Percentiles rank a stretch among this genome's conserved stretches.
phyloP scores from a whole-genome alignment of 2,888 invertebrate genomes.

The Xestia xanthographa region DNA sequence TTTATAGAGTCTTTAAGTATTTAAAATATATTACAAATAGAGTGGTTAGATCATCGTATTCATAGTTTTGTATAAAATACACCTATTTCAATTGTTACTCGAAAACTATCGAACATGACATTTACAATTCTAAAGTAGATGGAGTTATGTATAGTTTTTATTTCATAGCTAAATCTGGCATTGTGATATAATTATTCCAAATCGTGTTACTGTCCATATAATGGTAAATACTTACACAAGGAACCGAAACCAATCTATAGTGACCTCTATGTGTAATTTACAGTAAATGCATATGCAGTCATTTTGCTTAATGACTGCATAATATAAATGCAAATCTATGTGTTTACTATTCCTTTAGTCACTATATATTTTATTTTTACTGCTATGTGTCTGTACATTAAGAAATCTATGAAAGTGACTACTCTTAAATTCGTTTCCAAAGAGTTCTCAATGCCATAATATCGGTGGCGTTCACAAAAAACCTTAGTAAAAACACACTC shows the following conservation, averaged over 20 bases:
- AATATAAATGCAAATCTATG: constrained; percentile 70
- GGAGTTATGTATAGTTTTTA: constrained; percentile 59
- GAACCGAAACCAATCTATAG: constrained; percentile 67
- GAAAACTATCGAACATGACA: constrained; percentile 55
- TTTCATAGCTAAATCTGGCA: constrained; percentile 66
- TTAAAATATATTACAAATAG: constrained; percentile 54
- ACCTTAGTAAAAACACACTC: constrained; percentile 76
- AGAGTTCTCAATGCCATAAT: constrained; percentile 69
- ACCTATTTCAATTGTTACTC: constrained; percentile 35
- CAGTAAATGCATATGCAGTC: constrained; percentile 66
- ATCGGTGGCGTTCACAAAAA: constrained; percentile 73
- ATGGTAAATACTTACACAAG: constrained; percentile 57
- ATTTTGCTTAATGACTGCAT: constrained; percentile 59
- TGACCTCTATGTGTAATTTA: constrained; percentile 64
- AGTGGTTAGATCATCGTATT: constrained; percentile 43
- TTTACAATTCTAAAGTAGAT: constrained; percentile 59
- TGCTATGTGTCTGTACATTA: constrained; percentile 66
- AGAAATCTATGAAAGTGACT: constrained; percentile 70
- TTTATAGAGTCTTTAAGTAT: constrained; percentile 48
- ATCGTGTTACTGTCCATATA: constrained; percentile 57
- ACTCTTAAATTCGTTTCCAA: constrained; percentile 67
- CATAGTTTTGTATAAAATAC: constrained; percentile 39
- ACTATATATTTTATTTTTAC: constrained; percentile 66
- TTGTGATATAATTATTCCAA: constrained; percentile 66
- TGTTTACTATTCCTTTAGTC: constrained; percentile 67